These are phyloP conservation scores for Pammene fasciana DNA, from an alignment of 2,888 invertebrate genomes.

Conservation along the genomic window DNA sequence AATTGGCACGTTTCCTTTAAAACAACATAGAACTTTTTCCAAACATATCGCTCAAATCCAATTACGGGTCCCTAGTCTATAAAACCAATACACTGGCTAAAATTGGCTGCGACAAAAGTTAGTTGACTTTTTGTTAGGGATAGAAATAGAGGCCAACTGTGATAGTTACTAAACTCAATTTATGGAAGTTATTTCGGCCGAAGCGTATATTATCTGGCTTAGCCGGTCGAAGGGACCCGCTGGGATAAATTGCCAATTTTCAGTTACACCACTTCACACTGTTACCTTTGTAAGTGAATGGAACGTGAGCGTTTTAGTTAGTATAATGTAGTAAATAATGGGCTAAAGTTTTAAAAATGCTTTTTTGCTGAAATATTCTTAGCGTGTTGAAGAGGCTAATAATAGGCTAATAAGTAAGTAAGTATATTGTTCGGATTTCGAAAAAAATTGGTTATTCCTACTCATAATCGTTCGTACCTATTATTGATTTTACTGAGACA, in stretches of 20 bases:
- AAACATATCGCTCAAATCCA: constrained; percentile 24
- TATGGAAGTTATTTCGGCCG: constrained; percentile 67
- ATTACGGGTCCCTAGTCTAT: constrained; percentile 24
- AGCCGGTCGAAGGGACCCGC: constrained; percentile 47
- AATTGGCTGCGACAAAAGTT: constrained; percentile 41
- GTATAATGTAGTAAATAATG: background rate
- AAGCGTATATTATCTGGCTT: constrained; percentile 66
- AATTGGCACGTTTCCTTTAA: background rate
- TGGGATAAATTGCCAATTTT: constrained; percentile 75
- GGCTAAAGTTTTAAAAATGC: background rate
- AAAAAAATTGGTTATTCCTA: too few relatives aligned
- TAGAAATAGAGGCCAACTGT: constrained; percentile 50
- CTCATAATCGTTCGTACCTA: too few relatives aligned
- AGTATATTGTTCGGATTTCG: too few relatives aligned
- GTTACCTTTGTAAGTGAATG: constrained; percentile 37
- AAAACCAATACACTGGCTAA: constrained; percentile 30
- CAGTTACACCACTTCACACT: constrained; percentile 61
- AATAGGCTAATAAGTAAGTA: too few relatives aligned
- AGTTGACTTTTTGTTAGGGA: constrained; percentile 45
- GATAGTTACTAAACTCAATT: constrained; percentile 69
- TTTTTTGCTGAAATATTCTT: background rate
- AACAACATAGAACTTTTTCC: constrained; percentile 9
- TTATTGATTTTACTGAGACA: too few relatives aligned
- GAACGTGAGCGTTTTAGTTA: constrained; percentile 18
- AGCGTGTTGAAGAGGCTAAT: background rate